Conservation (phyloP, 53 echinoderm and acorn worm species). For the Holothuria leucospilota region DNA sequence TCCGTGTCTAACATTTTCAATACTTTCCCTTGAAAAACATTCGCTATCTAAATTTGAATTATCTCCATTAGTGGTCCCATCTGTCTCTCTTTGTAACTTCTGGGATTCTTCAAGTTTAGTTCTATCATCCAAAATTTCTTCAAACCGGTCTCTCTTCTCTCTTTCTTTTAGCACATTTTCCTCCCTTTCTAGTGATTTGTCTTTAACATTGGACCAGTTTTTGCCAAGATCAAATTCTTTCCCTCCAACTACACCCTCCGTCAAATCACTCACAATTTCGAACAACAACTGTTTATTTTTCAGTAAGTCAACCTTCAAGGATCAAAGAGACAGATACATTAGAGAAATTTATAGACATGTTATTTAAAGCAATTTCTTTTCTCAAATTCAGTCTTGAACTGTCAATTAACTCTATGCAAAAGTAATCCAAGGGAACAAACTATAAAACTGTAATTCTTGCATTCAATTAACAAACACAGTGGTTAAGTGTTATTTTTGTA, state of each 20-base stretch:
- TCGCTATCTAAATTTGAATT: background rate
- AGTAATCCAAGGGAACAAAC: too few species aligned
- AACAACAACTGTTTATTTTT: conserved; percentile 70
- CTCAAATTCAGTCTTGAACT: too few species aligned
- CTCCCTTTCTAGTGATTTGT: background rate
- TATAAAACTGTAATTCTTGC: too few species aligned
- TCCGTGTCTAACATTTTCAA: too few species aligned
- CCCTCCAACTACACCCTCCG: conserved; percentile 78
- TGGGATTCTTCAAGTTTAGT: too few species aligned
- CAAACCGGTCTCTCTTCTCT: conserved; percentile 23
- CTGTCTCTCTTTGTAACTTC: background rate
- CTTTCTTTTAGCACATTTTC: background rate
- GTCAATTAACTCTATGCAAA: too few species aligned
- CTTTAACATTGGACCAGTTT: conserved; percentile 13
- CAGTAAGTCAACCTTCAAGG: conserved; percentile 75
- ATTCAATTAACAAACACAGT: too few species aligned
- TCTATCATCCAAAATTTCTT: background rate
- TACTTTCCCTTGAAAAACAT: too few species aligned
- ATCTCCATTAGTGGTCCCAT: background rate
- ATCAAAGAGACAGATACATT: background rate
- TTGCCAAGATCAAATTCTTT: conserved; percentile 41
- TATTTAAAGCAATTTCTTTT: too few species aligned
- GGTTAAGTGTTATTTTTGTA: too few species aligned
- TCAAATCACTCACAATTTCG: conserved; percentile 77
- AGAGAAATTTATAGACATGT: too few species aligned